Conservation (phyloP, 2,797 vertebrate species). For the Pterois miles region DNA sequence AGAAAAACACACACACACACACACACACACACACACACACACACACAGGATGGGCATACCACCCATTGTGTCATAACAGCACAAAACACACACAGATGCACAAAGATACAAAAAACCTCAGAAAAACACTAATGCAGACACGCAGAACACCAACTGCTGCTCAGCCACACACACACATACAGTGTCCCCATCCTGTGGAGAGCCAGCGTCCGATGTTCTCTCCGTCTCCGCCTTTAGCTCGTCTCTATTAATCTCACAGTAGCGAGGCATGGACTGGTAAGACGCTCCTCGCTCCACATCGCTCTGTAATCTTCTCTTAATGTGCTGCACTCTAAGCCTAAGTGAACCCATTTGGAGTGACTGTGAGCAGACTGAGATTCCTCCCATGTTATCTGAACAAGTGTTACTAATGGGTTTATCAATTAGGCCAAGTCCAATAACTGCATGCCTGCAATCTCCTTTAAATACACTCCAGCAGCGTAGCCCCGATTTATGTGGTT, state of each 20-base stretch:
- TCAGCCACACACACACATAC: neutral
- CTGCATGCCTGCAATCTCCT: conserved; percentile 97
- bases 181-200: conserved; percentile 15
- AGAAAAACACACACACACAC: neutral
- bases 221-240: conserved; percentile 71
- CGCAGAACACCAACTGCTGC: neutral
- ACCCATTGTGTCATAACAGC: neutral
- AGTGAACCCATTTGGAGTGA: conserved; percentile 96
- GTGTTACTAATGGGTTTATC: conserved; percentile 99
- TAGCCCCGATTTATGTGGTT: conserved; percentile 90
- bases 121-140: neutral
- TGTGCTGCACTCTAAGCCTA: conserved; percentile 91
- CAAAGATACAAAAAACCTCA: neutral
- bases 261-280: conserved; percentile 91
- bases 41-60: neutral
- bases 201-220: conserved; percentile 43
- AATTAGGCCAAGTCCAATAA: conserved; percentile 87
- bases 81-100: neutral
- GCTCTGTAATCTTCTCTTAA: conserved; percentile 80
- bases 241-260: conserved; percentile 86
- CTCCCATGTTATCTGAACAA: conserved; percentile 97
- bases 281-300: conserved; percentile 81
- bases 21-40: too few relatives aligned
- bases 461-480: conserved; percentile 92
- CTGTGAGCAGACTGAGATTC: conserved; percentile 94